phyloP scores from a whole-genome alignment of 2,113 vertebrate genomes.

The Gila orcuttii region DNA sequence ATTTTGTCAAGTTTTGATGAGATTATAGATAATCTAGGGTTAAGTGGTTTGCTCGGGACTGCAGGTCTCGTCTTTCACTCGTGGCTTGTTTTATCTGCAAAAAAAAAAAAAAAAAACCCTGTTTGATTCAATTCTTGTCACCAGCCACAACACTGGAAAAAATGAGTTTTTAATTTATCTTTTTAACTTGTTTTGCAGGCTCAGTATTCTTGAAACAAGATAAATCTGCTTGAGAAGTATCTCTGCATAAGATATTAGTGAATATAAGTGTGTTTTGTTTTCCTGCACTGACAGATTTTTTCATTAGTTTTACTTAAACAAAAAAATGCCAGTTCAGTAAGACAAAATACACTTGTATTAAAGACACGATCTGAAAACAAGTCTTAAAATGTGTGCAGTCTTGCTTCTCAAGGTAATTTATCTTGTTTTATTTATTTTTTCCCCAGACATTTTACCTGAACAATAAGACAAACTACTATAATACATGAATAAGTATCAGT shows the following conservation, averaged over 20 bases:
- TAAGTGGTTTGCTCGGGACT: neutral
- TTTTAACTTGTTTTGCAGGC: neutral
- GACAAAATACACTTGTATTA: neutral
- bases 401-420: neutral
- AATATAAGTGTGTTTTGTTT: neutral
- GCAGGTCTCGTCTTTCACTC: neutral
- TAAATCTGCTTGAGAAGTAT: neutral
- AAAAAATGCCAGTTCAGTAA: neutral
- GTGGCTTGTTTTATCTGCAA: neutral
- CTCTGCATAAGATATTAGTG: neutral
- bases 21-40: neutral
- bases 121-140: neutral
- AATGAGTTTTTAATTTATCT: neutral
- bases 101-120: neutral
- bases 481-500: too few species aligned
- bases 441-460: neutral
- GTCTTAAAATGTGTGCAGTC: neutral
- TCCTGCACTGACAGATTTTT: neutral
- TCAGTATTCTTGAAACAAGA: neutral
- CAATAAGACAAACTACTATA: neutral
- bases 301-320: neutral
- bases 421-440: neutral
- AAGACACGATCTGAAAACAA: neutral
- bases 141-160: neutral
- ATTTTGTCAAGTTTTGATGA: neutral